phyloP scores from a whole-genome alignment of 2,113 vertebrate genomes.

The Gnathonemus longibarbis region DNA sequence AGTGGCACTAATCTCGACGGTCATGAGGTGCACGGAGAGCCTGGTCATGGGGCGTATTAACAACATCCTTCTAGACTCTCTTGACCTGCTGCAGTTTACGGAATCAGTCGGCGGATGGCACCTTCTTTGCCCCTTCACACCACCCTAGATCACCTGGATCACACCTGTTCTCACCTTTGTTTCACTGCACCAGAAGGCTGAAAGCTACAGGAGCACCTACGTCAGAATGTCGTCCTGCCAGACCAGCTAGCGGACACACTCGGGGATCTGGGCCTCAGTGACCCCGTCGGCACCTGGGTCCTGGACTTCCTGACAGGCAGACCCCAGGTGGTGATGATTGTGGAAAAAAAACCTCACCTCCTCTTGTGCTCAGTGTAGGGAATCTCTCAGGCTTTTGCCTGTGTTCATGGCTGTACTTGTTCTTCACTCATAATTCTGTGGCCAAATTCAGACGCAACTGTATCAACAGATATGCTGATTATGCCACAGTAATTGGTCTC shows the following conservation, averaged over 20 bases:
- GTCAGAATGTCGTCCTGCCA: neutral
- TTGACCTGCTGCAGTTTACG: neutral
- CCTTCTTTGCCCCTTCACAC: neutral
- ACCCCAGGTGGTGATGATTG: neutral
- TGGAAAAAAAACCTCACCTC: neutral
- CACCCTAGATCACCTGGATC: neutral
- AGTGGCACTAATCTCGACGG: neutral
- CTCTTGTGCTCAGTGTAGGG: neutral
- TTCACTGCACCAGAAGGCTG: neutral
- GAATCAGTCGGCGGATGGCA: neutral
- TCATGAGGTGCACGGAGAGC: neutral
- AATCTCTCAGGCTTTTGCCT: neutral
- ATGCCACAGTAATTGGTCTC: neutral
- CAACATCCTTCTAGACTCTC: neutral
- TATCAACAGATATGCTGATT: neutral
- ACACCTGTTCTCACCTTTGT: neutral
- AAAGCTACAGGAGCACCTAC: neutral
- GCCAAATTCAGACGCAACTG: neutral
- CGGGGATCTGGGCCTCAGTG: neutral
- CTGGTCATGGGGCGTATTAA: neutral
- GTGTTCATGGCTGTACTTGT: neutral
- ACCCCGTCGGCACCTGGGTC: neutral
- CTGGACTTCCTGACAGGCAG: neutral
- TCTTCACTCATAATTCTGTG: neutral
- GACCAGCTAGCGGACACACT: neutral